phyloP scores from a whole-genome alignment of 2,797 vertebrate species.

The Pangasius sanitwongsei region DNA sequence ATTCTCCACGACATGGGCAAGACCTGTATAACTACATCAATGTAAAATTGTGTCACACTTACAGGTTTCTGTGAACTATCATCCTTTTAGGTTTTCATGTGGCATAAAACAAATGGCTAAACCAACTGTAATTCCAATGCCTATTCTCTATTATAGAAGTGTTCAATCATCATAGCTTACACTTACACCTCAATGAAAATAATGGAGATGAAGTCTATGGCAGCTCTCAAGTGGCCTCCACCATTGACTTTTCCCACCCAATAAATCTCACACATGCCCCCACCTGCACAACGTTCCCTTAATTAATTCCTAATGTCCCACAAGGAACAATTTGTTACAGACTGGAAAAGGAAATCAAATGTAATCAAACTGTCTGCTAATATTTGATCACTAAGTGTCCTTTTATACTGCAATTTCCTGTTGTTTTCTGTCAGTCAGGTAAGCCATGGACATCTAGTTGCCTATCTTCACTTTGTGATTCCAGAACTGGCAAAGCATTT shows the following conservation, averaged over 20 bases:
- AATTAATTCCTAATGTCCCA: slow-evolving; percentile 65
- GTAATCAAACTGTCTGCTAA: slow-evolving; percentile 72
- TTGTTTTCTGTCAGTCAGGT: slow-evolving; percentile 60
- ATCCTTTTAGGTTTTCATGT: background rate
- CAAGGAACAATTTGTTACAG: slow-evolving; percentile 58
- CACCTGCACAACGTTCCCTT: slow-evolving; percentile 62
- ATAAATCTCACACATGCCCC: slow-evolving; percentile 53
- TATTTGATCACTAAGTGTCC: slow-evolving; percentile 64
- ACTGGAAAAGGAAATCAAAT: slow-evolving; percentile 63
- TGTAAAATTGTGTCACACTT: background rate
- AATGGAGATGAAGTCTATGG: slow-evolving; percentile 14
- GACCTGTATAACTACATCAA: background rate
- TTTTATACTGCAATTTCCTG: slow-evolving; percentile 51
- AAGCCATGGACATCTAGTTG: background rate
- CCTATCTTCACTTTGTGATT: background rate
- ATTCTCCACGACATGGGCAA: background rate
- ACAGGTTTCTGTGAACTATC: background rate
- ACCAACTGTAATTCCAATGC: background rate
- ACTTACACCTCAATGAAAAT: slow-evolving; percentile 1
- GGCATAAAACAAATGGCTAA: background rate
- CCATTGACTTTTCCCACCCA: slow-evolving; percentile 39
- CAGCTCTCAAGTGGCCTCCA: slow-evolving; percentile 27
- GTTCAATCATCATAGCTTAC: background rate
- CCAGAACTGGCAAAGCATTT: background rate
- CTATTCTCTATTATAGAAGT: background rate